A percentile compares a stretch with the other conserved stretches of the same genome.
phyloP scores from a whole-genome alignment of 2,797 vertebrate genomes.

The Pseudomugil gertrudae region DNA sequence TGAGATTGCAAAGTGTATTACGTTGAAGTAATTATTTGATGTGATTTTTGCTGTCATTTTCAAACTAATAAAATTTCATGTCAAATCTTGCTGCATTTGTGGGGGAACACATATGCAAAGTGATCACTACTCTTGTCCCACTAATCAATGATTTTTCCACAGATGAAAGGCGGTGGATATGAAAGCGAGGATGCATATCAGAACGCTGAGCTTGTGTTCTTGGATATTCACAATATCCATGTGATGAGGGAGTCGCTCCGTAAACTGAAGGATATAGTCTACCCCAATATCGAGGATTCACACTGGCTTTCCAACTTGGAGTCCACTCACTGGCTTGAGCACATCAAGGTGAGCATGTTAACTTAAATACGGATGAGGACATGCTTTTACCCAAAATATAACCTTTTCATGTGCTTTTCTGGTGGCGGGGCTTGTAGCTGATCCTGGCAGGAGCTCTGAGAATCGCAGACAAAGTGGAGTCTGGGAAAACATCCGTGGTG shows the following conservation, averaged over 20 bases:
- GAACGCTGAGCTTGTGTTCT: slow-evolving; percentile 95
- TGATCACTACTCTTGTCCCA: neutral
- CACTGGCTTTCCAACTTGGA: slow-evolving; percentile 97
- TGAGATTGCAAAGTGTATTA: no score
- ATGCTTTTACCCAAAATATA: neutral
- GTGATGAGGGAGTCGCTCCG: slow-evolving; percentile 97
- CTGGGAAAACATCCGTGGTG: slow-evolving; percentile 94
- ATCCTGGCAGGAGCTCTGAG: slow-evolving; percentile 94
- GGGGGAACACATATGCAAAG: no score
- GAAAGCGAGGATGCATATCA: slow-evolving; percentile 99
- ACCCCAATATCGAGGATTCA: slow-evolving; percentile 94
- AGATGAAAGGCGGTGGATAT: slow-evolving; percentile 98
- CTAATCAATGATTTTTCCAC: neutral
- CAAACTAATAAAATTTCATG: no score
- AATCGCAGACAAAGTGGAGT: slow-evolving; percentile 96
- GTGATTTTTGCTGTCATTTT: no score
- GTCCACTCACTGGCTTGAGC: slow-evolving; percentile 98
- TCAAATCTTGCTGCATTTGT: no score
- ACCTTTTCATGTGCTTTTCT: slow-evolving; percentile 7
- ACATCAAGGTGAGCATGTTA: slow-evolving; percentile 89
- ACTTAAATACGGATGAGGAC: neutral
- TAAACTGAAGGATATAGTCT: slow-evolving; percentile 95
- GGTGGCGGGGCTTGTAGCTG: slow-evolving; percentile 75
- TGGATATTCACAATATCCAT: slow-evolving; percentile 98
- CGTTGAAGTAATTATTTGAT: no score